Percentiles rank a stretch among this genome's conserved stretches.
Conservation (phyloP, 2,113 vertebrate genomes). For the Toxostoma redivivum region DNA sequence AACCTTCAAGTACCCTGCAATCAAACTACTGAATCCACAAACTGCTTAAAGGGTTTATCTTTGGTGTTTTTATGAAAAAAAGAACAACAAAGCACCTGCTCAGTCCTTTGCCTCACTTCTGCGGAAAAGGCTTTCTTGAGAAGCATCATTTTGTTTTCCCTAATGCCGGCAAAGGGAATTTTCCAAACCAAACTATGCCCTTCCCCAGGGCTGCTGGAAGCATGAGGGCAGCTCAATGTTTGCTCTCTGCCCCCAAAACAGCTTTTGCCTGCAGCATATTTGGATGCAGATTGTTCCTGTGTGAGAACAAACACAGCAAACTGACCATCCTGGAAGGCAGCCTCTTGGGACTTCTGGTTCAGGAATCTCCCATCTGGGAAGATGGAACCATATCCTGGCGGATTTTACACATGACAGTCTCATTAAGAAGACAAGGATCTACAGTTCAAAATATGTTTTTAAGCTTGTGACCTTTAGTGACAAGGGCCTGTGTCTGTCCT, state of each 20-base stretch:
- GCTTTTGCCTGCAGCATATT: background rate
- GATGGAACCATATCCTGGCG: background rate
- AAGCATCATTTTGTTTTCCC: background rate
- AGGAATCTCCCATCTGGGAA: background rate
- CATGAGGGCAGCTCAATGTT: fast-evolving
- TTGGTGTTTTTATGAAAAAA: background rate
- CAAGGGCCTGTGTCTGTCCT: background rate
- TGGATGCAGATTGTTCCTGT: background rate
- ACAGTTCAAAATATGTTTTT: background rate
- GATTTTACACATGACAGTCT: background rate
- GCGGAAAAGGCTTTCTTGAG: background rate
- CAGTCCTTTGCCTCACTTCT: background rate
- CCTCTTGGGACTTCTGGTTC: background rate
- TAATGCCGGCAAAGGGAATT: background rate
- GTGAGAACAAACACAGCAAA: background rate
- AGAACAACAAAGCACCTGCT: background rate
- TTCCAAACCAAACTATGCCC: background rate
- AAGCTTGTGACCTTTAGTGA: background rate
- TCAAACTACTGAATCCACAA: background rate
- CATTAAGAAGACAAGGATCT: background rate
- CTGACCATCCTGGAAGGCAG: background rate
- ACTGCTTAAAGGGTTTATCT: background rate
- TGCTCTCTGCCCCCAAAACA: background rate
- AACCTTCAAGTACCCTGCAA: background rate
- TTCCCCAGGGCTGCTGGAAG: background rate